phyloP scores from a whole-genome alignment of 2,797 vertebrate species.

The Rousettus madagascariensis region DNA sequence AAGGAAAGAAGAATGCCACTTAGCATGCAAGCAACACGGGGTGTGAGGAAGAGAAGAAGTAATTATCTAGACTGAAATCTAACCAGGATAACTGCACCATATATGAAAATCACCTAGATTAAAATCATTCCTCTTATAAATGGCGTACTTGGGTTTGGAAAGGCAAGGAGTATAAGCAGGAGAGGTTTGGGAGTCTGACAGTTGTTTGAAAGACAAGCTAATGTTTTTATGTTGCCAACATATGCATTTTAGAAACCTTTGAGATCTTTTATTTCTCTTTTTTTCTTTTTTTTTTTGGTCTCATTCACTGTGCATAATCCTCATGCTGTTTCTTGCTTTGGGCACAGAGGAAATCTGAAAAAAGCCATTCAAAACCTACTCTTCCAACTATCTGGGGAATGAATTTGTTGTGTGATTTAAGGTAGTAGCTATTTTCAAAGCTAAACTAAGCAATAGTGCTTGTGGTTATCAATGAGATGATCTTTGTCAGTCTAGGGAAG shows the following conservation, averaged over 20 bases:
- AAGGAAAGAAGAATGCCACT: background rate
- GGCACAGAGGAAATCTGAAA: conserved; percentile 18
- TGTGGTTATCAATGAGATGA: background rate
- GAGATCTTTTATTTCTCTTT: background rate
- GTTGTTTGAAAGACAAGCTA: background rate
- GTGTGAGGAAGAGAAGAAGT: background rate
- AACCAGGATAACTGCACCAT: background rate
- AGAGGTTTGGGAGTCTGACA: background rate
- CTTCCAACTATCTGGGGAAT: background rate
- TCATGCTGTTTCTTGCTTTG: conserved; percentile 5
- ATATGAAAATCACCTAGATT: background rate
- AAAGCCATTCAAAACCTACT: background rate
- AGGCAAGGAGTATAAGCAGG: background rate
- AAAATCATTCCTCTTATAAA: conserved; percentile 20
- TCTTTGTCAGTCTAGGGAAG: background rate
- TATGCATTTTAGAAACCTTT: background rate
- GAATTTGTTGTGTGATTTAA: background rate
- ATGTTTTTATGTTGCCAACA: background rate
- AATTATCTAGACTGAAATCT: conserved; percentile 29
- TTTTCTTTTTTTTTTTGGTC: background rate
- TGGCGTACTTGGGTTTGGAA: background rate
- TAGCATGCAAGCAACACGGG: background rate
- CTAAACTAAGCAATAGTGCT: background rate
- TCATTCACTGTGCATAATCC: background rate
- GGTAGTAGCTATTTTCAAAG: background rate